These are phyloP conservation scores for Odontesthes bonariensis DNA, from an alignment of 2,113 vertebrate genomes.

Conservation along the genomic window DNA sequence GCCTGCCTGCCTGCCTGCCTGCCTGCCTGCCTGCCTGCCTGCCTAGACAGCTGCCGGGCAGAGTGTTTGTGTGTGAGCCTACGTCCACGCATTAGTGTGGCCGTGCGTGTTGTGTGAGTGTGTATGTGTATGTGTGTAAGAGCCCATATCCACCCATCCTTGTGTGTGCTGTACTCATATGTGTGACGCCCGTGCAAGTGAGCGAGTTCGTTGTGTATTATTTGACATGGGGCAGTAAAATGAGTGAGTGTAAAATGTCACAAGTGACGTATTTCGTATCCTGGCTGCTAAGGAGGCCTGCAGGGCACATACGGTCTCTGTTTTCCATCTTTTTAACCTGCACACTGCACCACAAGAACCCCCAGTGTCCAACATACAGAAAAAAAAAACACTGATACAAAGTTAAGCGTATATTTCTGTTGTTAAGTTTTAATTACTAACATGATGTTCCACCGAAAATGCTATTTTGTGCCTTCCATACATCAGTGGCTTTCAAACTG, in stretches of 20 bases:
- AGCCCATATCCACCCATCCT: slow-evolving; percentile 22
- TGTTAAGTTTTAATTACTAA: slow-evolving; percentile 8
- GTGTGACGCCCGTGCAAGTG: slow-evolving; percentile 5
- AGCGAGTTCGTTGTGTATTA: slow-evolving; percentile 57
- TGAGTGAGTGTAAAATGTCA: slow-evolving; percentile 79
- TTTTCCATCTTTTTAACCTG: slow-evolving; percentile 53
- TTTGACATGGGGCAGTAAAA: slow-evolving; percentile 71
- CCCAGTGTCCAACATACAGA: not conserved
- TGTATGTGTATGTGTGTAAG: not conserved
- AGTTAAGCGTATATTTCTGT: not conserved
- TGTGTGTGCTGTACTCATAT: slow-evolving; percentile 53
- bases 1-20: slow-evolving; percentile 35
- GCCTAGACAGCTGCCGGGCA: slow-evolving; percentile 48
- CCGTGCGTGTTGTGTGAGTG: not conserved
- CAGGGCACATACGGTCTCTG: slow-evolving; percentile 47
- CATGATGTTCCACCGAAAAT: slow-evolving; percentile 36
- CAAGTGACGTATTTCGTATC: slow-evolving; percentile 68
- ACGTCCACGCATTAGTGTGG: not conserved
- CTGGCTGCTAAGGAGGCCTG: slow-evolving; percentile 48
- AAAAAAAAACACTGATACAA: not conserved
- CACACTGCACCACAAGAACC: not conserved
- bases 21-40: slow-evolving; percentile 43
- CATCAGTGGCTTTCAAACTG: slow-evolving; percentile 34
- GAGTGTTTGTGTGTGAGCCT: slow-evolving; percentile 31
- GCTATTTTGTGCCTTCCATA: slow-evolving; percentile 30